Base-by-base conservation (phyloP, 2,797 vertebrate genomes). In the Gymnopithys bicolor region DNA sequence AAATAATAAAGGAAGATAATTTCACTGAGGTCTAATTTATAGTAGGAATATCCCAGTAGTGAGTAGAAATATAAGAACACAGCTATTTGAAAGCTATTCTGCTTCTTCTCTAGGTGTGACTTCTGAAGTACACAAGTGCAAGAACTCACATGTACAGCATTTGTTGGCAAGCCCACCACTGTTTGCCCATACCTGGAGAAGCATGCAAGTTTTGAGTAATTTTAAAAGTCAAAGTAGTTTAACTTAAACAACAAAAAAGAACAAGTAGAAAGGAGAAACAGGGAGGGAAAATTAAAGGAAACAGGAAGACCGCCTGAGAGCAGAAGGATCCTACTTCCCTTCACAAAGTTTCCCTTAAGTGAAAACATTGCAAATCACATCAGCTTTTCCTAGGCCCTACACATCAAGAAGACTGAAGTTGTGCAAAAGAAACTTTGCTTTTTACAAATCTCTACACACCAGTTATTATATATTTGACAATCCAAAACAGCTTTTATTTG, bases 381-480 rank as follows among this genome's bases (percentile, higher is more conserved):
- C 8, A 78, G 3, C 39, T 55, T 84, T 59, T 93, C 52, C 48
- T 21, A 39, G 37, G 22, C 24, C 9, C 11, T 28, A 35, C 39
- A 56, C 14, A 24, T 5, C 25, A 39, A 76, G 94, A 87, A 58
- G 41, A 43, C 0, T 62, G 10, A 92, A 95, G 81, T 13, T 59
- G 19, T n/a, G 25, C 45, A 76, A 45, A 83, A 69, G 41, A 95
- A 95, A 94, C 93, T 93, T 95, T 89, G 76, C 90, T 90, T 95
- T 96, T 96, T 90, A 91, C 85, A 90, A 84, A 79, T 84, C 73
- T 79, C 71, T 48, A 13, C 49, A 45, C 59, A 55, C 1, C 6
- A 83, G 62, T 85, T 89, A 68, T 59, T 68, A 53, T 69, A 11
- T 22, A 84, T 88, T 90, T 94, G 78, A 90, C 77, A 53, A 88